phyloP scores from a whole-genome alignment of 30 jellyfish, hydroid and myxozoan species.

The Pseudorhiza aurosa region DNA sequence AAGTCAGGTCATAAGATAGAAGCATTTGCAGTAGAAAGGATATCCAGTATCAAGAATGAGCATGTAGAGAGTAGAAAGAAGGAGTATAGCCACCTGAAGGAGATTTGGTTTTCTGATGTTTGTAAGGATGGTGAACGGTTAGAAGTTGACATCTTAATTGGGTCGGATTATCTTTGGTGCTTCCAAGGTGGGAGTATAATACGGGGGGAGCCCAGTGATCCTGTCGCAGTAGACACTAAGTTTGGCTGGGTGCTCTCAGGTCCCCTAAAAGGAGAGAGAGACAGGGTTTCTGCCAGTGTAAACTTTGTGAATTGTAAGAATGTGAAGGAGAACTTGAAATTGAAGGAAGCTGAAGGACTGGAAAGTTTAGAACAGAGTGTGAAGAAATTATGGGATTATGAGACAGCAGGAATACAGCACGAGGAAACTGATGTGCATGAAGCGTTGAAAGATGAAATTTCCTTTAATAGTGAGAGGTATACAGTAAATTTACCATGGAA shows the following conservation, averaged over 20 bases:
- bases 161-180: slow-evolving; percentile 7
- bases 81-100: slow-evolving; percentile 16
- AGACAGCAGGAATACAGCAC: background rate
- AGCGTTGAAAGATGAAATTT: background rate
- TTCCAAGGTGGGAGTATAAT: slow-evolving; percentile 23
- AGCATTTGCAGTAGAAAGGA: slow-evolving; percentile 26
- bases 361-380: background rate
- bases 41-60: slow-evolving; percentile 10
- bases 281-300: background rate
- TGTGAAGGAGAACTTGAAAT: no score
- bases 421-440: background rate
- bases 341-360: background rate
- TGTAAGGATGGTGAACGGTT: background rate
- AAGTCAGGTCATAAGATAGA: slow-evolving; percentile 4
- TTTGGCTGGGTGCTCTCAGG: slow-evolving; percentile 64
- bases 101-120: slow-evolving; percentile 27
- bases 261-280: slow-evolving; percentile 2
- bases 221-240: slow-evolving; percentile 34
- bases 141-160: slow-evolving; percentile 7
- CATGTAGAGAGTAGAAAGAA: slow-evolving; percentile 11
- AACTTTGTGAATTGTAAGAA: background rate
- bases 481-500: slow-evolving; percentile 16
- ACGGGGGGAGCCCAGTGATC: slow-evolving; percentile 62
- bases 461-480: slow-evolving; percentile 8
- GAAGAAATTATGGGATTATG: background rate